These are phyloP conservation scores for Cephus sareptanus DNA, from an alignment of 2,888 invertebrate genomes.

Conservation along the genomic window DNA sequence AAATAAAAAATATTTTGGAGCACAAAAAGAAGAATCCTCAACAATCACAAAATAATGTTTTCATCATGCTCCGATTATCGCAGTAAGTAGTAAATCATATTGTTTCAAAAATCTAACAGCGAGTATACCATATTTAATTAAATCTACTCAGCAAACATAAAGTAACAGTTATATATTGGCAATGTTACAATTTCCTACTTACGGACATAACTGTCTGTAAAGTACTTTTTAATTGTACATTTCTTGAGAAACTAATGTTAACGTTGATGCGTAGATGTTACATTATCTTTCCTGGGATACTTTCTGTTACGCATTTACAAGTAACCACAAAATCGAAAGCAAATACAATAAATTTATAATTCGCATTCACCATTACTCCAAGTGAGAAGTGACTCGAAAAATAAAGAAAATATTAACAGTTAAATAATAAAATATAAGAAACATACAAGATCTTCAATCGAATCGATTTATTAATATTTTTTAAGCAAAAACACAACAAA, in stretches of 20 bases:
- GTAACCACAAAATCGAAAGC: neutral
- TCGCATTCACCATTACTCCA: too few species aligned
- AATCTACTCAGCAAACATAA: neutral
- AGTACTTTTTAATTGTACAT: too few species aligned
- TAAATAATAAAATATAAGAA: neutral
- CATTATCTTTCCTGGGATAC: neutral
- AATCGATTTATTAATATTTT: slow-evolving; percentile 58
- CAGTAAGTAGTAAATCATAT: neutral
- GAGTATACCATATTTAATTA: neutral
- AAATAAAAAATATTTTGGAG: neutral
- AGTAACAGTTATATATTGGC: too few species aligned
- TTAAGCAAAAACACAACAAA: slow-evolving; percentile 66
- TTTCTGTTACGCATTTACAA: neutral
- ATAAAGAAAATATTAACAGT: neutral
- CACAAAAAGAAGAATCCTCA: neutral
- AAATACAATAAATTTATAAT: too few species aligned
- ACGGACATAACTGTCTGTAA: too few species aligned
- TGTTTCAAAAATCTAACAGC: neutral
- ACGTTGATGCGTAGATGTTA: neutral
- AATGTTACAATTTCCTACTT: too few species aligned
- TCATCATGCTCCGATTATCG: neutral
- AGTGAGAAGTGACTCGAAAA: neutral
- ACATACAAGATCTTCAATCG: slow-evolving; percentile 7
- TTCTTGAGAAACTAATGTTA: too few species aligned
- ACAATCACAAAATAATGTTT: neutral